Evolutionary conservation across 2,797 vertebrate genomes (phyloP), one percentile per base, ranked within the genome.

Genomic region (Muraenolepis orangiensis): DNA sequence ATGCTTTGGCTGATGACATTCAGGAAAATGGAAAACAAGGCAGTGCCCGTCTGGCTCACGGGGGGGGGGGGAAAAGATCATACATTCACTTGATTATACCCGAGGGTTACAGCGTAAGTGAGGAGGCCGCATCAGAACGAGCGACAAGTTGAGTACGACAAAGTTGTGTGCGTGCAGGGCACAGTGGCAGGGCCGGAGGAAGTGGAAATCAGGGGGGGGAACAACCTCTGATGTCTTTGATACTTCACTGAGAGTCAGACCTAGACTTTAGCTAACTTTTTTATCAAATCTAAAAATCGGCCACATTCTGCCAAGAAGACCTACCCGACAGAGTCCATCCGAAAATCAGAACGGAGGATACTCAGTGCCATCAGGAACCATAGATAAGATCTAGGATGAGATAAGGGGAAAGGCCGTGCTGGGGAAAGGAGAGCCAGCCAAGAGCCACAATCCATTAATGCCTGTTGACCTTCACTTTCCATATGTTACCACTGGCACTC

Each of bases 1-100:
- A 89, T 89, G 83, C 77, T 72, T 26, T 8, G 32, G 31, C 23
- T 28, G 57, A 72, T 42, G 74, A 32, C 89, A n/a, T 74, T 84
- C 79, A 88, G 87, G 81, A 84, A 73, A 88, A 81, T 85, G 88
- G 88, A 90, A 93, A 91, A 76, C 76, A 81, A 85, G 86, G 77
- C 83, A 78, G 14, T 77, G 87, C 82, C 81, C 87, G 84, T 80
- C 80, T 82, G 86, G 86, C 83, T 86, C 61, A 82, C 69, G 12
- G 2, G 18, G 23, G 20, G 46, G 46, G 20, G 74, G 71, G 75
- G 73, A 71, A 57, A 51, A 6, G n/a, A n/a, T n/a, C n/a, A n/a
- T n/a, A n/a, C n/a, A n/a, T n/a, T n/a, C n/a, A n/a, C n/a, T n/a
- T n/a, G n/a, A n/a, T n/a, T n/a, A n/a, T n/a, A n/a, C n/a, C n/a